Evolutionary conservation across 2,888 invertebrate genomes (phyloP), one percentile per base, ranked within the genome.

Genomic region (Eremobia ochroleuca): DNA sequence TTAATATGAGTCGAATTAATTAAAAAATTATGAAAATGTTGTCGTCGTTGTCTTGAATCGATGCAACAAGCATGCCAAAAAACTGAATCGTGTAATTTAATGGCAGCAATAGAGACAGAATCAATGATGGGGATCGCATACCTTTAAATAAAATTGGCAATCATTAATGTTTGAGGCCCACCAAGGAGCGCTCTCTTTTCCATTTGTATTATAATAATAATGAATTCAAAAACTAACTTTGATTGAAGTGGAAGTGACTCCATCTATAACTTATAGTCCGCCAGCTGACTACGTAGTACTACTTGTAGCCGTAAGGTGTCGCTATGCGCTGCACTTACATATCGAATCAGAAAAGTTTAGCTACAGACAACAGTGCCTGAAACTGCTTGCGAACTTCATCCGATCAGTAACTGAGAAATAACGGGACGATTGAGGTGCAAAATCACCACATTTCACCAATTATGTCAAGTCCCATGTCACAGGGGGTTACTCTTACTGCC

Each of bases 231-330:
- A 5, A 43, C 6, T 65, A 46, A 67, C 34, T 58, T 52, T 31
- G 9, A 46, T 46, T 28, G 6, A 25, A 25, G 28, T 9, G 25
- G 4, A 18, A 52, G 62, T 76, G 52, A 62, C 43, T 62, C 75
- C 76, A 76, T 76, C 62, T 76, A 43, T 31, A 25, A 76, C n/a
- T 43, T 21, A 3, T 62, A 34, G 40, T 15, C 34, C 1, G 31
- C 15, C n/a, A 62, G 15, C 11, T 34, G n/a, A 52, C 40, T 28
- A 52, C 31, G 21, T 62, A 62, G 43, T 76, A 28, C 52, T 15
- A 18, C 9, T 28, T 62, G 21, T 18, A 77, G 0, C n/a, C n/a
- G 31, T 40, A 52, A 62, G 77, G 6, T 76, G 75, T 52, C 75
- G 62, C 52, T 49, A 34, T n/a, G 4, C 4, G n/a, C 40, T 73